A percentile compares a stretch with the other conserved stretches of the same genome.
Evolutionary conservation across 2,797 vertebrate species (phyloP).

Genomic region (Alectoris magna): DNA sequence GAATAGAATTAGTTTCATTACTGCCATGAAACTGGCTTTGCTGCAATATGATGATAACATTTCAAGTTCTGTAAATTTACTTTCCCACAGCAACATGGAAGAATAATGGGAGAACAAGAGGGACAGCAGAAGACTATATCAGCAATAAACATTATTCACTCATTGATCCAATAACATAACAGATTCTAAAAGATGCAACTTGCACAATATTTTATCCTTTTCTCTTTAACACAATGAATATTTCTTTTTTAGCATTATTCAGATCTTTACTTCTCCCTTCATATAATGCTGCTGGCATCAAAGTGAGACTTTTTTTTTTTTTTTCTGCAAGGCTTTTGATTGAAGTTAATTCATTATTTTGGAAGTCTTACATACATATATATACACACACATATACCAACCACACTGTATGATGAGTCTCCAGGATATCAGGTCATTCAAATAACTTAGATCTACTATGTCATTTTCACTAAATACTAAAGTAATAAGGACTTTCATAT

Average conservation of each 20-base stretch:
- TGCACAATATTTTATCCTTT: neutral
- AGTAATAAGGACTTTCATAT: neutral
- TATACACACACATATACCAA: neutral
- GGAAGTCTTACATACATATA: neutral
- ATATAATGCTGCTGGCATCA: neutral
- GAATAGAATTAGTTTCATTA: neutral
- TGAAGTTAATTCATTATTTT: neutral
- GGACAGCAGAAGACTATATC: neutral
- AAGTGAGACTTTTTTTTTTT: neutral
- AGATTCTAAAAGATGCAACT: neutral
- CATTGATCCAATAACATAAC: neutral
- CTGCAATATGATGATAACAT: neutral
- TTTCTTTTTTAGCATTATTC: neutral
- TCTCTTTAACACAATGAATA: neutral
- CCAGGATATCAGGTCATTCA: neutral
- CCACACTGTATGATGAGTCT: neutral
- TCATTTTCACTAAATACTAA: neutral
- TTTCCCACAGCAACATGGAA: neutral
- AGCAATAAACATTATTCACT: neutral
- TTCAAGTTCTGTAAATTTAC: neutral
- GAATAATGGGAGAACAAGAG: neutral
- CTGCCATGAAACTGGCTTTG: neutral
- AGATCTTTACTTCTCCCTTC: neutral
- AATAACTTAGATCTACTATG: neutral
- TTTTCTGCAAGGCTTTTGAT: neutral